A percentile compares a stretch with the other conserved stretches of the same genome.
phyloP scores from a whole-genome alignment of 1,140 invertebrate genomes.

The Heliconius himera region DNA sequence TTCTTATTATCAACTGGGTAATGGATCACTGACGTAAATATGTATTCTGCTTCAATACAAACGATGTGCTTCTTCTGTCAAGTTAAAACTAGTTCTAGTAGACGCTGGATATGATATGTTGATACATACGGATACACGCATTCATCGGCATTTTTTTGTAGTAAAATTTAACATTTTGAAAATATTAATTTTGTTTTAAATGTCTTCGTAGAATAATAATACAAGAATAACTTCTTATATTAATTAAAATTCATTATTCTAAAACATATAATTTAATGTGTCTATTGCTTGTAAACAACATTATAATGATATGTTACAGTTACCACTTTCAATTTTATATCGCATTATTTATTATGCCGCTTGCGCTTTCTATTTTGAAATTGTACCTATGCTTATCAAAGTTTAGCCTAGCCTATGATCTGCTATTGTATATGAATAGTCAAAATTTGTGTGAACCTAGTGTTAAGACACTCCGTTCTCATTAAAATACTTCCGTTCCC shows the following conservation, averaged over 20 bases:
- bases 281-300: slow-evolving; percentile 38
- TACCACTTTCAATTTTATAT: slow-evolving; percentile 57
- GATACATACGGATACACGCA: background rate
- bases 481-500: too few relatives aligned
- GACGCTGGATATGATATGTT: background rate
- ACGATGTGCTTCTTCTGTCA: background rate
- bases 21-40: background rate
- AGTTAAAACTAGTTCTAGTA: background rate
- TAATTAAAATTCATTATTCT: background rate
- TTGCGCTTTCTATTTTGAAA: slow-evolving; percentile 59
- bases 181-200: background rate
- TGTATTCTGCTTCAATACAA: background rate
- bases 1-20: background rate
- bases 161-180: background rate
- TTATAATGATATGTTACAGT: slow-evolving; percentile 58
- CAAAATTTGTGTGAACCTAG: background rate
- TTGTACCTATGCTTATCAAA: slow-evolving; percentile 32
- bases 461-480: too few relatives aligned
- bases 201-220: too few relatives aligned
- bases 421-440: background rate
- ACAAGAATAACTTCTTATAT: background rate
- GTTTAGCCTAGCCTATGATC: background rate
- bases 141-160: too few relatives aligned
- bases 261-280: background rate
- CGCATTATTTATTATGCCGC: slow-evolving; percentile 54